Percentiles rank a stretch among this genome's conserved stretches.
These are phyloP conservation scores for Pristionchus mayeri DNA, from an alignment of 2,888 invertebrate genomes.

Conservation along the genomic window DNA sequence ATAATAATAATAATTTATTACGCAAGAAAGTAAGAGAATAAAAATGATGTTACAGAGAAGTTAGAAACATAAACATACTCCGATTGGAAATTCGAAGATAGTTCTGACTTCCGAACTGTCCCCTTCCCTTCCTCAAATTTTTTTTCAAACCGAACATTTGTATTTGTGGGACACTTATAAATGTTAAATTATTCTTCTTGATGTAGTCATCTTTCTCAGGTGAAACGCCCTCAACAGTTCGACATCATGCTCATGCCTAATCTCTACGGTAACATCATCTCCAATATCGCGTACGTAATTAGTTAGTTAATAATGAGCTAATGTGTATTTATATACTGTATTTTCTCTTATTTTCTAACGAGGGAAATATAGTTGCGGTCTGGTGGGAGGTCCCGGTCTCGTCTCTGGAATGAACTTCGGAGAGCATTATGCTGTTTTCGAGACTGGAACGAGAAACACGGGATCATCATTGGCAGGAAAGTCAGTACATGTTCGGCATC, in stretches of 20 bases:
- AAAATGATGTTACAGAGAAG: no score
- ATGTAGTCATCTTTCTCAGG: constrained; percentile 61
- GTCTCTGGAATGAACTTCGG: constrained; percentile 95
- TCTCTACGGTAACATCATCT: constrained; percentile 93
- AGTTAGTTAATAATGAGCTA: not conserved
- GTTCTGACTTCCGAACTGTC: not conserved
- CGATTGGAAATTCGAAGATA: no score
- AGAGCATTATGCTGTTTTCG: constrained; percentile 79
- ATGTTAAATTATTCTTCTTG: no score
- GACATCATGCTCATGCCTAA: constrained; percentile 98
- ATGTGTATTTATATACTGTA: no score
- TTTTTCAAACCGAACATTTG: no score
- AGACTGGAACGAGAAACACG: constrained; percentile 91
- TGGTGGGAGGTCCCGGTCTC: constrained; percentile 95
- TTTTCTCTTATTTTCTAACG: not conserved
- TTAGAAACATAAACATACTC: no score
- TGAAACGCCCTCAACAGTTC: constrained; percentile 88
- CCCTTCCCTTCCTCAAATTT: not conserved
- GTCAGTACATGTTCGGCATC: no score
- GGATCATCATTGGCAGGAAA: constrained; percentile 94
- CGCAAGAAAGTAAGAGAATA: no score
- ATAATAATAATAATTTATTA: no score
- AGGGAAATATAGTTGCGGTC: constrained; percentile 82
- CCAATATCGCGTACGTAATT: constrained; percentile 67
- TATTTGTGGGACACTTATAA: no score